Evolutionary conservation across 1,140 invertebrate genomes (phyloP), one percentile per base, ranked within the genome.

Genomic region (Riptortus pedestris): DNA sequence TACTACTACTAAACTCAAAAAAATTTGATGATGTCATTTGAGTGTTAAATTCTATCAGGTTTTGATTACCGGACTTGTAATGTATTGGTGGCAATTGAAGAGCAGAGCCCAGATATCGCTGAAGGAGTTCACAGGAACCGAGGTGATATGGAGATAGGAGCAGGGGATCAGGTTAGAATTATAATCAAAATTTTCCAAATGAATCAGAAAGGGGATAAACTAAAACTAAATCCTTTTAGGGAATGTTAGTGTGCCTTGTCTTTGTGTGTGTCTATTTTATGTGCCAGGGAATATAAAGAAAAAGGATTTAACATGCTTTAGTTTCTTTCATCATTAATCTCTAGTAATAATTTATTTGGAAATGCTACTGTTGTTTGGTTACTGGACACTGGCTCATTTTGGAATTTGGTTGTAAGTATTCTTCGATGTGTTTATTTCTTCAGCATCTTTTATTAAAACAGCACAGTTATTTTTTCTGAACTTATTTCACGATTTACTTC

Each of bases 61-160:
- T 99, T 99, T 83, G 96, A 99, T 85, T 96, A 91, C 85, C 91
- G 90, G 77, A 99, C 96, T 70, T 91, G 96, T 79, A 99, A 98
- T 83, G 90, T 99, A 72, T 84, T 99, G 77, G 86, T 98, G 76
- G 94, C 95, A 66, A 80, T 99, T 74, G 95, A 98, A 79, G 85
- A 99, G 78, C 97, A 99, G 81, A 94, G 90, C 71, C 90, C 91
- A 67, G 89, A 99, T 79, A 99, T 99, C 78, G 95, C 96, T 61
- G 83, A 88, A 73, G 96, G 95, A 72, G 96, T 99, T 31, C 91
- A 98, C 80, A 75, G 83, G 68, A 84, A 93, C 79, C 85, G 90
- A 76, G 81, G 86, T 71, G 93, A 96, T 73, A 85, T 88, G 72
- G 91, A 98, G 76, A 86, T 99, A 76, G 96, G 96, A 76, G 97